These are phyloP conservation scores for Adelosebastes latens DNA, from an alignment of 2,797 vertebrate species.

Conservation along the genomic window DNA sequence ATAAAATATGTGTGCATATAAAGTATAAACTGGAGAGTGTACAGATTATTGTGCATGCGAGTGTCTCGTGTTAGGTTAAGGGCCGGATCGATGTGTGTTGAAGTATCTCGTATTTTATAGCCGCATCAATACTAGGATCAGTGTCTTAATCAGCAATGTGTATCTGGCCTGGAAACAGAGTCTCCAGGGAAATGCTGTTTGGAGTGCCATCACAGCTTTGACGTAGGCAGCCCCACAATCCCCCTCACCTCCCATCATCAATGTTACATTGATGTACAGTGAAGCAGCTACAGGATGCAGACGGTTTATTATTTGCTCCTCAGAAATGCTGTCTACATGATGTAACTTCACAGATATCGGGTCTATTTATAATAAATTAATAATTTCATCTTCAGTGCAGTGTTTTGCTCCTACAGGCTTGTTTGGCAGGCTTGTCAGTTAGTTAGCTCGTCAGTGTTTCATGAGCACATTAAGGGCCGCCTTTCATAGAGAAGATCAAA, in stretches of 20 bases:
- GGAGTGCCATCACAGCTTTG: constrained; percentile 50
- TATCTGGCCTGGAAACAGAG: constrained; percentile 69
- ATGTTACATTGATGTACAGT: constrained; percentile 39
- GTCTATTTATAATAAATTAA: constrained; percentile 41
- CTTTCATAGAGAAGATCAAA: constrained; percentile 38
- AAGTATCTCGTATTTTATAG: constrained; percentile 71
- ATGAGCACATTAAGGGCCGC: constrained; percentile 41
- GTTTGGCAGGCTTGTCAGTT: constrained; percentile 53
- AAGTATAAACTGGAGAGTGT: constrained; percentile 3
- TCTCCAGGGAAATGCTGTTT: constrained; percentile 57
- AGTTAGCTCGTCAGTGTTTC: constrained; percentile 35
- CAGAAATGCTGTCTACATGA: constrained; percentile 33
- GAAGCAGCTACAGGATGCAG: constrained; percentile 14
- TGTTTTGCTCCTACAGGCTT: constrained; percentile 52
- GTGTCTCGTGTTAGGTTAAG: constrained; percentile 43
- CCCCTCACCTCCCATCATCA: constrained; percentile 22
- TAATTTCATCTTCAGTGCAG: constrained; percentile 36
- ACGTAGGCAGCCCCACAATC: constrained; percentile 7
- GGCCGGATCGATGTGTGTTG: constrained; percentile 62
- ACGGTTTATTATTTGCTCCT: constrained; percentile 20
- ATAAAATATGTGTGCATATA: neutral
- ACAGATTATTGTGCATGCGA: neutral
- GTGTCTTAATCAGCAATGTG: constrained; percentile 77
- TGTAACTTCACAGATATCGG: constrained; percentile 40
- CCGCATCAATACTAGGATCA: constrained; percentile 66